A percentile compares a stretch with the other conserved stretches of the same genome.
phyloP scores from a whole-genome alignment of 2,113 vertebrate genomes.

The Bolborhynchus lineola region DNA sequence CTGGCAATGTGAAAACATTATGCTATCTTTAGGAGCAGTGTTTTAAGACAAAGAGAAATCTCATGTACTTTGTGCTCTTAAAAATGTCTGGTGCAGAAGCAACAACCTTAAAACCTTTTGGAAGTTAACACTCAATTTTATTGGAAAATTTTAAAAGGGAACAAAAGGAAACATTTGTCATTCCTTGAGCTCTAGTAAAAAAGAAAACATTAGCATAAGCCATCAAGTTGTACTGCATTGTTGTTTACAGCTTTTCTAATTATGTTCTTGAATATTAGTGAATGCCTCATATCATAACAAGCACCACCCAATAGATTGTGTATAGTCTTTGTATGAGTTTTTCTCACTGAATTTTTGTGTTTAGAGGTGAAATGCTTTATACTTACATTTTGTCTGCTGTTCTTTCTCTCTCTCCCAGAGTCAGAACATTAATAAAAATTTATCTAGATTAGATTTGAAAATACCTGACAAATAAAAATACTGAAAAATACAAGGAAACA shows the following conservation, averaged over 20 bases:
- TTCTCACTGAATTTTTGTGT: background rate
- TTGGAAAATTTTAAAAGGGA: background rate
- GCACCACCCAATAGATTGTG: background rate
- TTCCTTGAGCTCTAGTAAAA: background rate
- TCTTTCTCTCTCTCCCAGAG: rapidly evolving
- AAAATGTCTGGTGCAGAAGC: background rate
- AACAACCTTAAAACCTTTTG: background rate
- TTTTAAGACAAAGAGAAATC: background rate
- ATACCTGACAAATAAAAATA: background rate
- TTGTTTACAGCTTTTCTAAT: background rate
- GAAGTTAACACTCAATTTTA: background rate
- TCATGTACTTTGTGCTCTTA: background rate
- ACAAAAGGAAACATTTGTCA: background rate
- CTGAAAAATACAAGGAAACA: background rate
- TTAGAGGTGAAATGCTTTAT: background rate
- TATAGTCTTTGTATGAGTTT: background rate
- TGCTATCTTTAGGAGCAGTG: background rate
- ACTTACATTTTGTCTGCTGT: background rate
- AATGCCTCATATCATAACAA: background rate
- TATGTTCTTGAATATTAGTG: background rate
- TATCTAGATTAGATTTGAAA: background rate
- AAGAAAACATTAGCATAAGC: background rate
- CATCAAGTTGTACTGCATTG: background rate
- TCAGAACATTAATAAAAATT: background rate
- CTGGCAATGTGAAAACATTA: background rate